A percentile compares a stretch with the other conserved stretches of the same genome.
Evolutionary conservation across 2,888 invertebrate genomes (phyloP).

Genomic region (Sisyra terminalis): DNA sequence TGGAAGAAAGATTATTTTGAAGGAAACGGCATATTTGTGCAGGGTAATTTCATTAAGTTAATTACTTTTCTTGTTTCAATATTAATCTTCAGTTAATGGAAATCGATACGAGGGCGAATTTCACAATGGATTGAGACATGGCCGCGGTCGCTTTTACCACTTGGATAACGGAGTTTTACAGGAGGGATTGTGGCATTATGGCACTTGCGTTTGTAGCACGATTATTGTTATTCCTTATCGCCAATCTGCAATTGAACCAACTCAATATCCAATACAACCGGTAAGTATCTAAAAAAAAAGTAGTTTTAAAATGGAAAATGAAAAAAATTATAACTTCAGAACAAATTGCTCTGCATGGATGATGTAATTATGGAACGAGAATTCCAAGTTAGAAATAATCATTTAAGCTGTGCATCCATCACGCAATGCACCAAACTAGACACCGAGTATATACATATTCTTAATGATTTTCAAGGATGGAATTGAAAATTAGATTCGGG

Average conservation of each 20-base stretch:
- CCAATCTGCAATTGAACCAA: slow-evolving; percentile 35
- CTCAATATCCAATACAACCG: slow-evolving; percentile 34
- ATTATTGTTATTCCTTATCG: slow-evolving; percentile 40
- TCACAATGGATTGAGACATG: slow-evolving; percentile 35
- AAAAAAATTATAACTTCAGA: background rate
- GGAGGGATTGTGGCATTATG: slow-evolving; percentile 43
- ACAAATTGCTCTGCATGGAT: background rate
- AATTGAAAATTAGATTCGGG: background rate
- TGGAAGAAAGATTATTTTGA: slow-evolving; percentile 32
- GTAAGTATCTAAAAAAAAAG: slow-evolving; percentile 20
- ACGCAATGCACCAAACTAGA: background rate
- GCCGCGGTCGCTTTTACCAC: slow-evolving; percentile 46
- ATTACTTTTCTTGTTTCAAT: slow-evolving; percentile 7
- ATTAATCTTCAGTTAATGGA: slow-evolving; percentile 29
- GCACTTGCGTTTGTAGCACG: slow-evolving; percentile 34
- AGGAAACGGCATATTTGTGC: slow-evolving; percentile 36
- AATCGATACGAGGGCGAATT: slow-evolving; percentile 51
- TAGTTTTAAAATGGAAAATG: no score
- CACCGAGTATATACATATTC: no score
- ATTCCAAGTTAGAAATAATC: background rate
- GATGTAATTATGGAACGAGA: background rate
- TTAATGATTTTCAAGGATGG: background rate
- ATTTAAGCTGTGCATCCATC: background rate
- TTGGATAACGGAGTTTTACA: slow-evolving; percentile 46
- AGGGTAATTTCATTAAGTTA: slow-evolving; percentile 25